Base-by-base conservation (phyloP, 1,140 invertebrate genomes). In the Drosophila lacteicornis region DNA sequence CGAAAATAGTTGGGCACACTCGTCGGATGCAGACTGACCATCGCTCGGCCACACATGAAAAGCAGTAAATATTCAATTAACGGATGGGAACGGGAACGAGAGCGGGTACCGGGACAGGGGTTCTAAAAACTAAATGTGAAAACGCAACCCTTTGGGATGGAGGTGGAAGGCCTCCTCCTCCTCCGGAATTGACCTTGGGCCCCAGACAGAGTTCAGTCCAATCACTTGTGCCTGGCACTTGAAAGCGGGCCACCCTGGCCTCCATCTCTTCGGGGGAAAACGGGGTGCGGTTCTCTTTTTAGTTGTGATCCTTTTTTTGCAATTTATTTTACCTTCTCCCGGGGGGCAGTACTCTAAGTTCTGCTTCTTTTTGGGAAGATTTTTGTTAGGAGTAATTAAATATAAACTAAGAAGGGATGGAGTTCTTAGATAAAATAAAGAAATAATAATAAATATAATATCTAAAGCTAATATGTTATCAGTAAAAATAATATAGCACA, bases 51-150 rank as follows among this genome's bases (percentile, higher is more conserved):
- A 55, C 60, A 81, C 75, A 80, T 56, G 65, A 69, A 80, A 75
- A 79, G 66, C 84, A 65, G 84, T 84, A 88, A 88, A 88, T 88
- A 88, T 88, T 88, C 84, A 88, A 88, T 88, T 88, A 88, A 73
- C 83, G 57, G 22, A 25, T 25, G 22, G 22, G 22, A 25, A 25
- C 2, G 22, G 22, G 22, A n/a, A n/a, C n/a, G n/a, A n/a, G 0
- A 25, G 0, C 22, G 3, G 22, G 22, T 55, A 70, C 74, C 56
- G 77, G 56, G 45, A 33, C 11, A 25, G 12, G 36, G 12, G 36
- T 11, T 38, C 12, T 8, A 33, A 60, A 62, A 85, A 85, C 82
- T 85, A 77, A 55, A 74, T 58, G 63, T 33, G 43, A 43, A 68
- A 67, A 66, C 45, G 25, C 17, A 79, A 77, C 77, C 84, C 80